phyloP scores from a whole-genome alignment of 2,113 vertebrate genomes.

The Rafetus swinhoei region DNA sequence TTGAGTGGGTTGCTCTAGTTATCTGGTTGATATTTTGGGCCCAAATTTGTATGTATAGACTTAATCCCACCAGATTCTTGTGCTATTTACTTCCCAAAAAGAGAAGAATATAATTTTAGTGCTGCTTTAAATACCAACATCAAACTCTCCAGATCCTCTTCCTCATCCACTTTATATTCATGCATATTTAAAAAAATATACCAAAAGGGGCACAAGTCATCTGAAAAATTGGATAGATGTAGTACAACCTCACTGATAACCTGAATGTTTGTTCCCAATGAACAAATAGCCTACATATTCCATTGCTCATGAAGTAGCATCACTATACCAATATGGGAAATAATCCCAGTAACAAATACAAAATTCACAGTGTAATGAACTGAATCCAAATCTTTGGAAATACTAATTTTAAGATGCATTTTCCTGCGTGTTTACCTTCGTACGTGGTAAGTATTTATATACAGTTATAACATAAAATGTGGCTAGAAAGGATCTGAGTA shows the following conservation, averaged over 20 bases:
- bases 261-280: neutral
- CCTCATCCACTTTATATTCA: neutral
- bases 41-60: neutral
- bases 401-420: neutral
- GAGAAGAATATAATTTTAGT: neutral
- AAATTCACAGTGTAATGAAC: conserved; percentile 21
- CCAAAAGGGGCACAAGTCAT: neutral
- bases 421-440: neutral
- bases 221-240: neutral
- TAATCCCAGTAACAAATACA: neutral
- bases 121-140: neutral
- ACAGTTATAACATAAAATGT: neutral
- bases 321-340: neutral
- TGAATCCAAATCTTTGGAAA: neutral
- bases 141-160: neutral
- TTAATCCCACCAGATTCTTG: neutral
- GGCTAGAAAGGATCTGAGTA: neutral
- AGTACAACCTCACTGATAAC: neutral
- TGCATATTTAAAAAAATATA: neutral
- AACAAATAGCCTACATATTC: neutral
- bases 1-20: too few relatives aligned
- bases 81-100: conserved; percentile 14
- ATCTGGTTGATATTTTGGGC: neutral
- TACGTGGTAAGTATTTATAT: neutral
- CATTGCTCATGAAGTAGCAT: accelerated